Evolutionary conservation across 2,113 vertebrate species (phyloP), one percentile per base, ranked within the genome.

Genomic region (Thamnophis sirtalis): DNA sequence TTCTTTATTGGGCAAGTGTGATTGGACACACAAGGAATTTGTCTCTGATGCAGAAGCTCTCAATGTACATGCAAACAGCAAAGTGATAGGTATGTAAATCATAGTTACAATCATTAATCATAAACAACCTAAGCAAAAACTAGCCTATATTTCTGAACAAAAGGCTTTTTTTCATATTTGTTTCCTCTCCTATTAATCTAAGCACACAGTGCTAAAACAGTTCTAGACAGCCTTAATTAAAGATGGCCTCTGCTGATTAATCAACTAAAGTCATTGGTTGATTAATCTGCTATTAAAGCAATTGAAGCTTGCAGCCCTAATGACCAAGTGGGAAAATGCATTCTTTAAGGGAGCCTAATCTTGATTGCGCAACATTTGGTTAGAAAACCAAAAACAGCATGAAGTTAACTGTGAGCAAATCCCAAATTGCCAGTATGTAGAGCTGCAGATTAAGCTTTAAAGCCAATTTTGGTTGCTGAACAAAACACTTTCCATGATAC

Each of bases 391-490:
- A 86, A 15, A 50, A 9, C 38, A 86, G 9, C 58, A 43, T 9
- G n/a, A 17, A 80, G 54, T 43, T 21, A 88, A 49, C 26, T 26
- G 10, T 28, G 28, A 88, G 28, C 51, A 73, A 50, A 51, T 33
- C 53, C 28, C 19, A 33, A 9, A 4, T 33, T 48, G 13, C 58
- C 63, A 60, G 26, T 38, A 84, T 3, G 9, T 26, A 17, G 22
- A 21, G 68, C 68, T 4, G 1, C 51, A 1, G 0, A 53, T 86
- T 19, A 86, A 60, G 33, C 11, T 0, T 0, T 19, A 17, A 33
- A 91, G 33, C 56, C 0, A 55, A 86, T 56, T 73, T 0, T 24
- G 86, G 6, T 48, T 0, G 33, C 0, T 5, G n/a, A 53, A 55
- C 26, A 6, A 91, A 90, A 86, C 24, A 24, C 13, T 5, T 43